A percentile compares a stretch with the other conserved stretches of the same genome.
Conservation (phyloP, 2,888 invertebrate species). For the Habrosyne pyritoides region DNA sequence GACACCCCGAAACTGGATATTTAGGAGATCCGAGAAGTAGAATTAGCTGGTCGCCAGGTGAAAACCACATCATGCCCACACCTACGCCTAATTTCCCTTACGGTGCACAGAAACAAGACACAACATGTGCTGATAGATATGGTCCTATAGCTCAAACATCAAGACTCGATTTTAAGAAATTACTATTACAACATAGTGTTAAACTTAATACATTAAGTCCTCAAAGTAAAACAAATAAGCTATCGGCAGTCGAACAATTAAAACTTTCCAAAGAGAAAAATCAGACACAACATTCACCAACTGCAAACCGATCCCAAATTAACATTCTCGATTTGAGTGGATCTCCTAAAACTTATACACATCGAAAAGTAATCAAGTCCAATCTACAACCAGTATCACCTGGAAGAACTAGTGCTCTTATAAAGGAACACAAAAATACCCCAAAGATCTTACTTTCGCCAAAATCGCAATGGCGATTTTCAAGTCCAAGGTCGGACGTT, state of each 20-base stretch:
- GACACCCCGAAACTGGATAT: slow-evolving; percentile 85
- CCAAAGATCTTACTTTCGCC: slow-evolving; percentile 87
- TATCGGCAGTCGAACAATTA: slow-evolving; percentile 91
- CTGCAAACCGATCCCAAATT: slow-evolving; percentile 74
- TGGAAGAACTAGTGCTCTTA: slow-evolving; percentile 77
- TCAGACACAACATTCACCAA: slow-evolving; percentile 53
- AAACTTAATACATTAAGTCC: slow-evolving; percentile 82
- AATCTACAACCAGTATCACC: slow-evolving; percentile 80
- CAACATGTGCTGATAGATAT: slow-evolving; percentile 85
- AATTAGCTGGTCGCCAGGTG: slow-evolving; percentile 86
- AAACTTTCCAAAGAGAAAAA: slow-evolving; percentile 86
- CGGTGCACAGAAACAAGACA: slow-evolving; percentile 61
- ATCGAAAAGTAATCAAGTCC: slow-evolving; percentile 83
- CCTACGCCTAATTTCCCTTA: slow-evolving; percentile 38
- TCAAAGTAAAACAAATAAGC: slow-evolving; percentile 83
- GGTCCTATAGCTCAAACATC: slow-evolving; percentile 88
- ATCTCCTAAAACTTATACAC: slow-evolving; percentile 87
- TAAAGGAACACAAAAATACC: slow-evolving; percentile 80
- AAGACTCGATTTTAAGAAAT: slow-evolving; percentile 91
- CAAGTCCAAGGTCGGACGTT: slow-evolving; percentile 91
- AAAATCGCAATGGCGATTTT: slow-evolving; percentile 88
- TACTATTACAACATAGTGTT: slow-evolving; percentile 90
- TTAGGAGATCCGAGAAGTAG: slow-evolving; percentile 82
- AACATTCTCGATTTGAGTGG: slow-evolving; percentile 88
- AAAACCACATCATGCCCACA: slow-evolving; percentile 61